A percentile compares a stretch with the other conserved stretches of the same genome.
These are phyloP conservation scores for Catharus minimus DNA, from an alignment of 2,113 vertebrate genomes.

Conservation along the genomic window DNA sequence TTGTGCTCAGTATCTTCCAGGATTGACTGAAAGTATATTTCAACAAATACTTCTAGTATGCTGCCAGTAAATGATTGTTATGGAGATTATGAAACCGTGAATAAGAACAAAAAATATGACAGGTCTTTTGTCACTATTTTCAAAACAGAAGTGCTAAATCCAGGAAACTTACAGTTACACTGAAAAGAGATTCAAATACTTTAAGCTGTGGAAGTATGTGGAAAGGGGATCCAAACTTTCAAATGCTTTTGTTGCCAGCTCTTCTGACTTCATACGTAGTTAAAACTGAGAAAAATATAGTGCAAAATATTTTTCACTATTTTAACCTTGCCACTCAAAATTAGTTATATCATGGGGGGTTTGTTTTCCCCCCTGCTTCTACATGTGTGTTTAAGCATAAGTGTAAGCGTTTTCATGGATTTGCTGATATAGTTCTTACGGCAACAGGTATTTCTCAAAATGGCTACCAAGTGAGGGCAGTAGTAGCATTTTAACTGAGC, in stretches of 20 bases:
- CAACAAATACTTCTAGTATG: not conserved
- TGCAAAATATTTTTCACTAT: not conserved
- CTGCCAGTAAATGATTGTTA: not conserved
- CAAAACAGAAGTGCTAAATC: not conserved
- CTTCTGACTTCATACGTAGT: not conserved
- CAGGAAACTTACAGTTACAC: not conserved
- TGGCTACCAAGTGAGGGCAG: not conserved
- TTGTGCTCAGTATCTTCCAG: not conserved
- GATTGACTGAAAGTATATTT: not conserved
- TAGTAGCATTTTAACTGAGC: not conserved
- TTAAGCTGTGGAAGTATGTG: constrained; percentile 30
- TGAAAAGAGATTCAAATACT: not conserved
- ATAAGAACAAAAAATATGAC: not conserved
- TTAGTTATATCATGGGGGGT: not conserved
- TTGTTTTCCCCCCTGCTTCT: not conserved
- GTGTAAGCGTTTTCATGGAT: not conserved
- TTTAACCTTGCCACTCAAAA: not conserved
- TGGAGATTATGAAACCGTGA: not conserved
- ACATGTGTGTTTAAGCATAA: not conserved
- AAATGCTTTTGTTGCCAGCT: constrained; percentile 6
- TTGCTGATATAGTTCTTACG: not conserved
- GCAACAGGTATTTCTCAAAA: not conserved
- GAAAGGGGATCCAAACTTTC: constrained; percentile 7
- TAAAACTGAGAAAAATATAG: constrained; percentile 1
- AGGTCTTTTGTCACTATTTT: not conserved